Base-by-base conservation (phyloP, 1,140 invertebrate genomes). In the Pristionchus pacificus region DNA sequence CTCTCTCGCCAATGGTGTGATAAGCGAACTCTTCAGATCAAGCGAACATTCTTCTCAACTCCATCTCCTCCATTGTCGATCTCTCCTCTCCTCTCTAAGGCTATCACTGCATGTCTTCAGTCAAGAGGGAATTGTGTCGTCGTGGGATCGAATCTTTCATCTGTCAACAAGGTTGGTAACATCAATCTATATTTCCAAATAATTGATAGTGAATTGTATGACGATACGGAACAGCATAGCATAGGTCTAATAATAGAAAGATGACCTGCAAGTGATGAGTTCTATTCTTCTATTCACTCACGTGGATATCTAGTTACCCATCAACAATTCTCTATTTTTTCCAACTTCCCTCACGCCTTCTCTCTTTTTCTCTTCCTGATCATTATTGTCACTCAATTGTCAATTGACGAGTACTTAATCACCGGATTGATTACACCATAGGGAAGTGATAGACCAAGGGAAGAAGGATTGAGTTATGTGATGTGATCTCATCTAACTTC, bases 111-210 rank as follows among this genome's bases (percentile, higher is more conserved):
- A 14, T 55, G 65, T 29, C 66, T 75, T 6, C 74, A 75, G 63
- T 60, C 65, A 38, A 62, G 74, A 58, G 74, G 74, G 6, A 60
- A 74, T 38, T 77, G 74, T 63, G 74, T 75, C 0, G 33, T 75
- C 13, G 66, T 75, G 14, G 74, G 74, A 68, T 68, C 65, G 10
- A 66, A 75, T 61, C 71, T 69, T 14, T 38, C 31, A 19, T 19
- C 57, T 6, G 65, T 75, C 0, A 61, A 65, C 2, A 73, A 29
- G 28, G 67, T 69, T 57, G 25, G 65, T 38, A 49, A 10, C 19
- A 19, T 49, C 38, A 49, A 49, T 49, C 38, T 10, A 49, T 10
- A 19, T 49, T 49, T 49, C 38, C 6, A 49, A 49, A 49, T 49
- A 49, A 49, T 6, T 49, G n/a, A n/a, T n/a, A n/a, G n/a, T n/a